A percentile compares a stretch with the other conserved stretches of the same genome.
These are phyloP conservation scores for Naja naja DNA, from an alignment of 2,113 vertebrate species.

Conservation along the genomic window DNA sequence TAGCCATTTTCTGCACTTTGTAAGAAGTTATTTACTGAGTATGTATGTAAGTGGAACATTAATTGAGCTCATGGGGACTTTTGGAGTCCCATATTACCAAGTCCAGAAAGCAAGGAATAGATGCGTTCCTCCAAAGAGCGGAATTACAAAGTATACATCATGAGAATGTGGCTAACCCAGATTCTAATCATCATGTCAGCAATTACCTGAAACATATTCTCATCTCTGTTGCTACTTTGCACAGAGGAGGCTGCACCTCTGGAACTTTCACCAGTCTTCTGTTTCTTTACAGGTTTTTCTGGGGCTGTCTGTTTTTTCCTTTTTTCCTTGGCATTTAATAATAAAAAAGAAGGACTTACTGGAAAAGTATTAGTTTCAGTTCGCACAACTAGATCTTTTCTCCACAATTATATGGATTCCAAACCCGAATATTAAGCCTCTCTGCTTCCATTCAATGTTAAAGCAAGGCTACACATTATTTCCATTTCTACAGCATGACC, in stretches of 20 bases:
- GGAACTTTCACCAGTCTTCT: slow-evolving; percentile 90
- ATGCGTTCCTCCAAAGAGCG: neutral
- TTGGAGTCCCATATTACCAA: neutral
- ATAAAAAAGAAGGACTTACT: neutral
- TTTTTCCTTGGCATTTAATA: slow-evolving; percentile 75
- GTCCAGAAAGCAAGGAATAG: neutral
- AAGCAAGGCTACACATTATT: neutral
- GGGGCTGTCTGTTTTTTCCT: slow-evolving; percentile 83
- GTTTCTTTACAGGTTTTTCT: slow-evolving; percentile 89
- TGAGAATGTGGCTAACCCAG: neutral
- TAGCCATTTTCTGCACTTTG: neutral
- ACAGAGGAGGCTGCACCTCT: slow-evolving; percentile 84
- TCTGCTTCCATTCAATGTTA: neutral
- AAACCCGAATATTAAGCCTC: neutral
- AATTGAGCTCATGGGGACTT: neutral
- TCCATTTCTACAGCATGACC: neutral
- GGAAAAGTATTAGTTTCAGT: neutral
- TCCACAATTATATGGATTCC: neutral
- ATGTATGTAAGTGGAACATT: neutral
- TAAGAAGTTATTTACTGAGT: neutral
- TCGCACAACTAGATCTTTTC: neutral
- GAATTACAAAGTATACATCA: neutral
- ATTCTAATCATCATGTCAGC: slow-evolving; percentile 10
- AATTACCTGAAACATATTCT: slow-evolving; percentile 95
- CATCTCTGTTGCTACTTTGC: slow-evolving; percentile 77